A percentile compares a stretch with the other conserved stretches of the same genome.
These are phyloP conservation scores for Hyperopisus bebe DNA, from an alignment of 2,113 vertebrate species.

Conservation along the genomic window DNA sequence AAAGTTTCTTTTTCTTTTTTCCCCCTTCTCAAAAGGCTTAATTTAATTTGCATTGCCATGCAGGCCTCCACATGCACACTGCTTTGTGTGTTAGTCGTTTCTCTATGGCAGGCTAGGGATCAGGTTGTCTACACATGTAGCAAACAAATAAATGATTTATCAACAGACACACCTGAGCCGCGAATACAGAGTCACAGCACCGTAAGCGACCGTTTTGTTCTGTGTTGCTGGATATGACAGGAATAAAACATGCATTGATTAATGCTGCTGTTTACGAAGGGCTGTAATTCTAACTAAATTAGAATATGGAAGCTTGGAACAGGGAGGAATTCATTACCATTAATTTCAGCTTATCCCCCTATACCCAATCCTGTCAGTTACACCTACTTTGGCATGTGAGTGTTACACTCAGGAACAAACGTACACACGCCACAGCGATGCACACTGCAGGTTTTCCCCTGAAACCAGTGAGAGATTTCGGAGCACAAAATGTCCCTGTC, in stretches of 20 bases:
- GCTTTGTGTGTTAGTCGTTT: background rate
- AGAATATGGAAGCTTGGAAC: background rate
- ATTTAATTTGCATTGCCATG: background rate
- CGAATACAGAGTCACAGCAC: background rate
- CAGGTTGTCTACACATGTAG: background rate
- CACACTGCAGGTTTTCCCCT: background rate
- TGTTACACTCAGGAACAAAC: background rate
- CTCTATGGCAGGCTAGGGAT: background rate
- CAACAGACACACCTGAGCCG: background rate
- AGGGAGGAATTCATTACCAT: background rate
- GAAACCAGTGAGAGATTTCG: background rate
- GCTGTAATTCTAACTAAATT: background rate
- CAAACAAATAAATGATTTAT: background rate
- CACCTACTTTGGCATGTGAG: background rate
- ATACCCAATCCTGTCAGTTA: background rate
- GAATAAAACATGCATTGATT: background rate
- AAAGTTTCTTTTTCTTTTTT: background rate
- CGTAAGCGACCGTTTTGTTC: background rate
- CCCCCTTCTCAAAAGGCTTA: background rate
- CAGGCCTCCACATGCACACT: background rate
- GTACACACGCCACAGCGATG: background rate
- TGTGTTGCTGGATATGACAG: background rate
- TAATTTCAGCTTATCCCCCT: background rate
- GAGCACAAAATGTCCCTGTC: slow-evolving; percentile 26
- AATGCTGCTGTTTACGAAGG: background rate